These are phyloP conservation scores for Poliocrania exsul DNA, from an alignment of 2,797 vertebrate species.

Conservation along the genomic window DNA sequence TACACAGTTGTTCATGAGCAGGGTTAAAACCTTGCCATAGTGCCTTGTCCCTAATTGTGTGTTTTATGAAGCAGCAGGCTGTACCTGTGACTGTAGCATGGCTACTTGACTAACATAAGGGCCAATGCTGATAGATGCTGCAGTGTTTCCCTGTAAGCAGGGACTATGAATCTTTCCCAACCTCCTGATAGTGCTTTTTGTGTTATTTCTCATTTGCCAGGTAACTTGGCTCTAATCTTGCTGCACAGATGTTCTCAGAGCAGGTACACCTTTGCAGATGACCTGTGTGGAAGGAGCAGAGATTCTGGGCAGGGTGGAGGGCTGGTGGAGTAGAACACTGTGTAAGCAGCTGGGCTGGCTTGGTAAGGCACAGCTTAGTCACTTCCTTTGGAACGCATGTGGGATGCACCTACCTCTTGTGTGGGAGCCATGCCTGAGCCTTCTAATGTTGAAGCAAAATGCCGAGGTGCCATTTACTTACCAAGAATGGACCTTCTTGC, in stretches of 20 bases:
- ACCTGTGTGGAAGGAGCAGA: neutral
- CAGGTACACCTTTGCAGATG: neutral
- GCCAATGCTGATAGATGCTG: accelerated
- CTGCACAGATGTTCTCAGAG: accelerated
- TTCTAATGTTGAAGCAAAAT: neutral
- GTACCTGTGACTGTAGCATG: accelerated
- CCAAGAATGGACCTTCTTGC: accelerated
- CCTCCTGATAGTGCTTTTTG: accelerated
- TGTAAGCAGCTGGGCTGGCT: neutral
- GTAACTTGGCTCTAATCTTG: neutral
- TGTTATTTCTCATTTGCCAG: neutral
- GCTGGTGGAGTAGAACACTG: neutral
- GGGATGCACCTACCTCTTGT: neutral
- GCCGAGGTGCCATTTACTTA: accelerated
- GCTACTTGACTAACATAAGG: accelerated
- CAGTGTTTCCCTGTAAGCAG: neutral
- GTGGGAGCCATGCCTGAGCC: neutral
- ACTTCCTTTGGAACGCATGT: neutral
- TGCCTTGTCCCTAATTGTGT: neutral
- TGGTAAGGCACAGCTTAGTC: neutral
- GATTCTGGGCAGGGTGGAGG: neutral
- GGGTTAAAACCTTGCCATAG: accelerated
- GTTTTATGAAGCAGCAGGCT: neutral
- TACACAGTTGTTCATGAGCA: accelerated
- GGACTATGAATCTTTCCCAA: neutral